Base-by-base conservation (phyloP, 2,113 vertebrate species). In the Chinchilla lanigera region DNA sequence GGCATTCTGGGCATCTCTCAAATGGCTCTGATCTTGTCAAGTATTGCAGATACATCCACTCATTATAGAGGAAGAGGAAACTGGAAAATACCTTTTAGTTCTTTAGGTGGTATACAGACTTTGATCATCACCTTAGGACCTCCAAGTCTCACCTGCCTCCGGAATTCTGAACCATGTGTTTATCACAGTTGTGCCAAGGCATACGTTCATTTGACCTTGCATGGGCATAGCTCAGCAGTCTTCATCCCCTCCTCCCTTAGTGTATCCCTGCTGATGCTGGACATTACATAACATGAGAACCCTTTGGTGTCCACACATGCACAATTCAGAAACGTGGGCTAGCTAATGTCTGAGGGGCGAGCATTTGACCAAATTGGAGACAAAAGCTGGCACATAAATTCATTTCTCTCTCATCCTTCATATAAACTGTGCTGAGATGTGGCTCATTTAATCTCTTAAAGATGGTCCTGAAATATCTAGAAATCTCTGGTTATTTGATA, bases 201-300 rank as follows among this genome's bases (percentile, higher is more conserved):
- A 11, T 20, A 33, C 35, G 16, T 28, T 97, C 80, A 89, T 24
- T 0, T 54, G 28, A 58, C 19, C 35, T 63, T n/a, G 12, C 1
- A 0, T 13, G n/a, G 56, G 47, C 2, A 60, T 2, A 78, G 24
- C 4, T 28, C n/a, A 56, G n/a, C 19, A 60, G 7, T 3, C 2
- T 7, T 30, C 28, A 10, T 28, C 28, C 35, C 52, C 52, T 86
- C 12, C 80, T 4, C 16, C 56, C 20, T 9, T 7, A 9, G 47
- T 13, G 0, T 17, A 47, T 26, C 26, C 73, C 19, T 95, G 30
- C 38, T 73, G 50, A 86, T 61, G 60, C 24, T 10, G 73, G 38
- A 20, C 30, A 24, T 0, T n/a, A 85, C 80, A 63, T 58, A 24
- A 14, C 47, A 0, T 24, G 58, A 63, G 38, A 63, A 4, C 20